Evolutionary conservation across 2,888 invertebrate species (phyloP), one percentile per base, ranked within the genome.

Genomic region (Macrophya annulata): DNA sequence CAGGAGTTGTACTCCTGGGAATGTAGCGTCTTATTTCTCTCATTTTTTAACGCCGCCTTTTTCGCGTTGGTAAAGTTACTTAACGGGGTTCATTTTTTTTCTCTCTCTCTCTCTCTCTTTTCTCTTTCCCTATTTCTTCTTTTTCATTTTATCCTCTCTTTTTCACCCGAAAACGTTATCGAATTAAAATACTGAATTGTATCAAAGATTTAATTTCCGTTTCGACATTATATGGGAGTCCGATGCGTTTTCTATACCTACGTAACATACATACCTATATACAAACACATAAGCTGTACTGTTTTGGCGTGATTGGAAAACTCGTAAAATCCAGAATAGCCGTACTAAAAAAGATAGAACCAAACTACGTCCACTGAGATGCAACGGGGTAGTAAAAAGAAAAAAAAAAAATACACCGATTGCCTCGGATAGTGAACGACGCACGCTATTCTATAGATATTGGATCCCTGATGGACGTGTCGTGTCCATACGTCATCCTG

Each of bases 401-500:
- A 51, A 51, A 17, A 15, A 48, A 81, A 68, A 68, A 68, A 48
- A 83, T 83, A 68, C 48, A 51, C 68, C 68, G 65, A 83, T 68
- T 71, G 48, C 68, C 48, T 65, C 65, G 68, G 31, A 48, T 62
- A 48, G 17, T 40, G 31, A 68, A 71, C 83, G 83, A 71, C 25
- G 65, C 81, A 81, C 81, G 81, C 81, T n/a, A 40, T 62, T 12
- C 81, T 25, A 48, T 37, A 68, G 45, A 83, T 83, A 68, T 83
- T 51, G 68, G 83, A 68, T 68, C 81, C 40, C 81, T 31, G 83
- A 83, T 83, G 83, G 83, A 45, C 83, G 83, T 68, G 59, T 81
- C 81, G 81, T 62, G 81, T 81, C 43, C 81, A 62, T 62, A 62
- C 37, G 81, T 59, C 81, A 81, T 81, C 62, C 43, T 51, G 59